These are phyloP conservation scores for Drosophila anomelani DNA, from an alignment of 2,888 invertebrate species.

Conservation along the genomic window DNA sequence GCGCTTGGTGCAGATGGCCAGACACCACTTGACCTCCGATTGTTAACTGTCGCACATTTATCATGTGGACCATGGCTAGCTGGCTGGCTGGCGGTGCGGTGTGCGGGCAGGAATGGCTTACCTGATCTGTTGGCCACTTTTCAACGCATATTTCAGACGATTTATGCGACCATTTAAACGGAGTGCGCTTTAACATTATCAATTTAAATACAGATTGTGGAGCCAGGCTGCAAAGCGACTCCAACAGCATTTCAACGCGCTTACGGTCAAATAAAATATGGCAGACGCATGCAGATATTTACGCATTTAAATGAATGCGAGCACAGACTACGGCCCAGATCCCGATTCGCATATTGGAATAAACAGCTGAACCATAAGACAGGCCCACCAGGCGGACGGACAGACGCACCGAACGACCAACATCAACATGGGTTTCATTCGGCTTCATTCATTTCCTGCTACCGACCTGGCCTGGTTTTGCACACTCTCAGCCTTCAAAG, in stretches of 20 bases:
- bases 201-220: slow-evolving; percentile 48
- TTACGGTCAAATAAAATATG: slow-evolving; percentile 72
- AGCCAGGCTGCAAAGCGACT: slow-evolving; percentile 42
- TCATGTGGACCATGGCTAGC: slow-evolving; percentile 26
- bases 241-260: slow-evolving; percentile 73
- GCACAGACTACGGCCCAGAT: slow-evolving; percentile 28
- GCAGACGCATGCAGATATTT: slow-evolving; percentile 66
- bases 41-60: slow-evolving; percentile 51
- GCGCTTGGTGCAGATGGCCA: slow-evolving; percentile 20
- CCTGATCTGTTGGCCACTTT: slow-evolving; percentile 44
- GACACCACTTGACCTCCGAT: slow-evolving; percentile 42
- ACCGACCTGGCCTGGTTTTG: slow-evolving; percentile 64
- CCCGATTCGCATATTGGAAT: slow-evolving; percentile 56
- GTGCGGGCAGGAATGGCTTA: slow-evolving; percentile 14
- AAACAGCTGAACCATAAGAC: slow-evolving; percentile 54
- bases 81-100: neutral
- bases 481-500: neutral
- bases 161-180: slow-evolving; percentile 19
- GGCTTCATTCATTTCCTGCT: slow-evolving; percentile 68
- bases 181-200: slow-evolving; percentile 49
- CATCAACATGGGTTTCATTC: slow-evolving; percentile 67
- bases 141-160: slow-evolving; percentile 52
- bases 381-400: neutral
- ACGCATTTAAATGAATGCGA: slow-evolving; percentile 74
- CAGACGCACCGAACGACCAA: slow-evolving; percentile 31